Percentiles rank a stretch among this genome's conserved stretches.
Evolutionary conservation across 1,140 invertebrate species (phyloP).

Genomic region (Drosophila quadrilineata): DNA sequence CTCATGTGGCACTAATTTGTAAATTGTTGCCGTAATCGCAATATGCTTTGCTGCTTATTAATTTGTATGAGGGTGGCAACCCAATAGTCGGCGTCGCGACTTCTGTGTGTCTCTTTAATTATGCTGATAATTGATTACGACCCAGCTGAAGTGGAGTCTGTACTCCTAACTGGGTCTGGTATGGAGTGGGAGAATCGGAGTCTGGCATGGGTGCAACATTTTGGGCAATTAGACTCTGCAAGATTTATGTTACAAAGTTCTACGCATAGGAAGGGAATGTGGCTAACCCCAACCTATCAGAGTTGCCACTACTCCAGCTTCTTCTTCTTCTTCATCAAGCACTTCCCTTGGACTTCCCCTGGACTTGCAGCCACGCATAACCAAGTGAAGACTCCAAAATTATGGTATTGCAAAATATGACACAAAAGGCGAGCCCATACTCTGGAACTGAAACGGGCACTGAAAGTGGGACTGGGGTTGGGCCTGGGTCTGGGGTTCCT

Average conservation of each 20-base stretch:
- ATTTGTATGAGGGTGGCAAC: constrained; percentile 65
- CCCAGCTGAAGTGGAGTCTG: constrained; percentile 20
- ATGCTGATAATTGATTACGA: constrained; percentile 64
- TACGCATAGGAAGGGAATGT: constrained; percentile 14
- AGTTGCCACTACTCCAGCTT: neutral
- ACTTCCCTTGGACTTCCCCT: too few relatives aligned
- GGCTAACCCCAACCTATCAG: too few relatives aligned
- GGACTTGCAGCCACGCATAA: constrained; percentile 69
- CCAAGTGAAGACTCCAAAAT: constrained; percentile 47
- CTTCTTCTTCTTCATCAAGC: neutral
- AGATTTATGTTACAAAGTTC: constrained; percentile 53
- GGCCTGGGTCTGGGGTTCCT: constrained; percentile 4
- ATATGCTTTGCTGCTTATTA: constrained; percentile 62
- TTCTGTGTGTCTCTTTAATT: constrained; percentile 52
- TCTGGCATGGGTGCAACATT: constrained; percentile 11
- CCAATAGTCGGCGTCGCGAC: constrained; percentile 17
- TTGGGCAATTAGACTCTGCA: constrained; percentile 51
- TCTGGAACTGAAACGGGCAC: neutral
- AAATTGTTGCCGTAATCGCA: constrained; percentile 76
- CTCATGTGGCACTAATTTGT: constrained; percentile 78
- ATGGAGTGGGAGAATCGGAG: too few relatives aligned
- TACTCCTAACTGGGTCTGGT: too few relatives aligned
- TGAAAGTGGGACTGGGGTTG: constrained; percentile 7
- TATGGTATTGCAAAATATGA: constrained; percentile 76
- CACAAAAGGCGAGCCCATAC: constrained; percentile 56